A percentile compares a stretch with the other conserved stretches of the same genome.
These are phyloP conservation scores for Hypotaenidia philippensis DNA, from an alignment of 2,797 vertebrate genomes.

Conservation along the genomic window DNA sequence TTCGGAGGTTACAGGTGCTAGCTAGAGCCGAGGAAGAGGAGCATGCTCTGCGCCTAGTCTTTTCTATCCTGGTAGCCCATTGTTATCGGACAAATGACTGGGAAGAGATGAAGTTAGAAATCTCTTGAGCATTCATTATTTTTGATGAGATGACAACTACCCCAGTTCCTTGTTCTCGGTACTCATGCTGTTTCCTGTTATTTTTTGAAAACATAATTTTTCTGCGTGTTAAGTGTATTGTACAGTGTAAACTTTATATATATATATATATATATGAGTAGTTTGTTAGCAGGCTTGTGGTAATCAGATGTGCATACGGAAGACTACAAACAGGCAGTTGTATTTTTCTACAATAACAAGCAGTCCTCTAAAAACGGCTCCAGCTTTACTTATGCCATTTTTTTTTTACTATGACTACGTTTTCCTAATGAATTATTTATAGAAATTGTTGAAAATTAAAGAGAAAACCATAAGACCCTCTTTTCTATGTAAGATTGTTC, in stretches of 20 bases:
- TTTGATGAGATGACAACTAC: constrained; percentile 86
- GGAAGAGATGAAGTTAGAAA: constrained; percentile 79
- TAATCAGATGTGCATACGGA: background rate
- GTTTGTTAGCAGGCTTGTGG: background rate
- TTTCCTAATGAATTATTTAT: constrained; percentile 60
- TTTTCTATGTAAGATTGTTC: constrained; percentile 62
- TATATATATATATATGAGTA: background rate
- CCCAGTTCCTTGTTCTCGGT: constrained; percentile 70
- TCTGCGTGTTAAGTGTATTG: constrained; percentile 64
- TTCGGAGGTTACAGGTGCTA: constrained; percentile 84
- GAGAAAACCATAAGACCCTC: constrained; percentile 46
- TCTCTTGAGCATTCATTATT: constrained; percentile 90
- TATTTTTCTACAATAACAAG: background rate
- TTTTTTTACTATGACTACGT: background rate
- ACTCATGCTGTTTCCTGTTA: constrained; percentile 68
- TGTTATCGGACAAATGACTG: constrained; percentile 81
- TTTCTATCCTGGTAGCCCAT: constrained; percentile 68
- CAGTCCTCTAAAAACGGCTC: background rate
- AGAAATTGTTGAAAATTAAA: constrained; percentile 35
- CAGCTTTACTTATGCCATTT: background rate
- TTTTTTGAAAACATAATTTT: constrained; percentile 68
- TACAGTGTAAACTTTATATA: constrained; percentile 44
- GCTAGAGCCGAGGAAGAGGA: constrained; percentile 76
- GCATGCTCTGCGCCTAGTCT: constrained; percentile 27
- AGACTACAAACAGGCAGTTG: background rate